These are phyloP conservation scores for Prunella strophiata DNA, from an alignment of 2,797 vertebrate genomes.

Conservation along the genomic window DNA sequence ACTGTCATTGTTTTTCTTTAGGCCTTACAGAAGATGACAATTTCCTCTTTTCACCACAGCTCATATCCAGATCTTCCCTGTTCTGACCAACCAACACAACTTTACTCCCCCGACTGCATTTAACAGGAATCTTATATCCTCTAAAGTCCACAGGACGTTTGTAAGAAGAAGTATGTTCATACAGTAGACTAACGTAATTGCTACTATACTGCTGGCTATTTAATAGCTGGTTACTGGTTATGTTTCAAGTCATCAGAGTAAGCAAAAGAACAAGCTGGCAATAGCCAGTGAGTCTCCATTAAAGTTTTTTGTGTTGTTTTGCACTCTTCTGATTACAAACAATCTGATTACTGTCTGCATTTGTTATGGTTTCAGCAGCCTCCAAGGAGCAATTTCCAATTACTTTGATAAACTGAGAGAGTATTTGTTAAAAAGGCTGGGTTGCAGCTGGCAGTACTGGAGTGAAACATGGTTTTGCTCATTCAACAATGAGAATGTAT, in stretches of 20 bases:
- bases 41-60: background rate
- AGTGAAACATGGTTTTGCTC: slow-evolving; percentile 4
- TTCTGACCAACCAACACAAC: background rate
- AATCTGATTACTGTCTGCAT: slow-evolving; percentile 12
- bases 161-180: background rate
- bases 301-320: slow-evolving; percentile 15
- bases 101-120: background rate
- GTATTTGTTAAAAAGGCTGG: slow-evolving; percentile 21
- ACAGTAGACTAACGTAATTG: background rate
- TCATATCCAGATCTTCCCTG: background rate
- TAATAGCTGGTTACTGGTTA: background rate
- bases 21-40: background rate
- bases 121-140: background rate
- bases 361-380: slow-evolving; percentile 36
- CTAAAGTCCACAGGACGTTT: background rate
- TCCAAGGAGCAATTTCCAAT: slow-evolving; percentile 49
- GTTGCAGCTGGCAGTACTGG: slow-evolving; percentile 6
- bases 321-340: slow-evolving; percentile 11
- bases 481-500: background rate
- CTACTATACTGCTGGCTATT: background rate
- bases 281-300: background rate
- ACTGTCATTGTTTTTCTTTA: background rate
- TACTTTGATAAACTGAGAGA: slow-evolving; percentile 36
- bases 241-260: background rate
- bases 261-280: slow-evolving; percentile 9